Percentiles rank a stretch among this genome's conserved stretches.
Conservation (phyloP, 2,888 invertebrate species). For the Gymnosoma rotundatum region DNA sequence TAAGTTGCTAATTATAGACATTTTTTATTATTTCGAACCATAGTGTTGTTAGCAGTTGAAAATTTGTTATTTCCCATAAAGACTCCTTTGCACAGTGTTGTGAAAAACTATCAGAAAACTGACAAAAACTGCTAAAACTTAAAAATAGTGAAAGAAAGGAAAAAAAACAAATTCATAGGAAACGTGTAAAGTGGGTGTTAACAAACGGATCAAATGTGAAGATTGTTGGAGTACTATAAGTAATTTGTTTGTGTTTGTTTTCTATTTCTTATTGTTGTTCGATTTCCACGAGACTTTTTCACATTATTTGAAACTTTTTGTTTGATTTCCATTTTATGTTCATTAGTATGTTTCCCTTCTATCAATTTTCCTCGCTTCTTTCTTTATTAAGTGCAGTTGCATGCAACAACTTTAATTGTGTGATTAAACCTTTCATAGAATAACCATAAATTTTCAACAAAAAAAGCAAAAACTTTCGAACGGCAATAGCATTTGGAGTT, state of each 20-base stretch:
- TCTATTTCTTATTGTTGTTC: slow-evolving; percentile 52
- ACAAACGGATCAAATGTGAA: slow-evolving; percentile 74
- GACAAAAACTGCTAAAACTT: not conserved
- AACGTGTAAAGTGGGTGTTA: slow-evolving; percentile 80
- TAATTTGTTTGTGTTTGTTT: not conserved
- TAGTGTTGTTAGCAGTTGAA: not conserved
- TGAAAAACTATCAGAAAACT: slow-evolving; percentile 8
- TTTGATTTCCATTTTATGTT: slow-evolving; percentile 57
- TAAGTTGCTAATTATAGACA: too few relatives aligned
- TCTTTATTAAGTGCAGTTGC: slow-evolving; percentile 66
- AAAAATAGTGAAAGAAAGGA: not conserved
- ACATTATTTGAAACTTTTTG: slow-evolving; percentile 72
- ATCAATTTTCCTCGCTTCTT: slow-evolving; percentile 15
- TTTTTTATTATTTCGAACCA: too few relatives aligned
- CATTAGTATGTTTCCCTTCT: slow-evolving; percentile 7
- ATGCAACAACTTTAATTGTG: slow-evolving; percentile 66
- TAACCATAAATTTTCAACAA: slow-evolving; percentile 52
- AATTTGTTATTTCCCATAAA: not conserved
- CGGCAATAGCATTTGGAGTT: slow-evolving; percentile 39
- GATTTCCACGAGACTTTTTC: slow-evolving; percentile 74
- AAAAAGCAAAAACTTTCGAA: slow-evolving; percentile 21
- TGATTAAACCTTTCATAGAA: slow-evolving; percentile 57
- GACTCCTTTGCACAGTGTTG: slow-evolving; percentile 18
- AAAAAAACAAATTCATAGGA: slow-evolving; percentile 47
- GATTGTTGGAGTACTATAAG: slow-evolving; percentile 38